Evolutionary conservation across 1,140 invertebrate species (phyloP), one percentile per base, ranked within the genome.

Genomic region (Teleogryllus occipitalis): DNA sequence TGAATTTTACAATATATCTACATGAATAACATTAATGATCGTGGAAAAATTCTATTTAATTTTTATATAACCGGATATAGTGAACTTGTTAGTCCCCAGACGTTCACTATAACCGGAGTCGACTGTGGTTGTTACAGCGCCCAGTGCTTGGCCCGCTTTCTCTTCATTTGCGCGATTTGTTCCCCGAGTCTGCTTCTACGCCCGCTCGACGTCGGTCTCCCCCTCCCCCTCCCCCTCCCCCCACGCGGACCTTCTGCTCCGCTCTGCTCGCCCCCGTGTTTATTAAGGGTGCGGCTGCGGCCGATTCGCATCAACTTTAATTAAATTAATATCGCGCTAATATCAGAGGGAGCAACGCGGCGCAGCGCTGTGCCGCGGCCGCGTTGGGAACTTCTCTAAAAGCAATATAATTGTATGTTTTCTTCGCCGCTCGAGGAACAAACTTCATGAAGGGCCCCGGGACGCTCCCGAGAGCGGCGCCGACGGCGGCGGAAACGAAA

Each of bases 341-440:
- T 65, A 65, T 65, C 54, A 14, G 54, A 18, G 54, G 54, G 54
- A 65, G 7, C 54, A 65, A 65, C 2, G 54, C 54, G 54, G 10
- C 54, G 54, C 54, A 10, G 54, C 54, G 54, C 54, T 18, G 54
- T 65, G 54, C 54, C 54, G 1, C 54, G 10, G 54, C 54, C 54
- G 54, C 54, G 10, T 65, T 10, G 0, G 10, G 2, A 65, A 65
- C 54, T 65, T 65, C 54, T 65, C 54, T 65, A 65, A 65, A 65
- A 65, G 54, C 54, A 65, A 65, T 65, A 65, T 65, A 65, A 65
- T 65, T 65, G 54, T 65, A 65, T 65, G 54, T 65, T 65, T 65
- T 65, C 54, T 65, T 65, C 54, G 54, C 54, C 54, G 10, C 10
- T 18, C 54, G 54, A 65, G 54, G 54, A 65, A 65, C 54, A 65